Conservation (phyloP, 2,797 vertebrate genomes). For the Brotula barbata region DNA sequence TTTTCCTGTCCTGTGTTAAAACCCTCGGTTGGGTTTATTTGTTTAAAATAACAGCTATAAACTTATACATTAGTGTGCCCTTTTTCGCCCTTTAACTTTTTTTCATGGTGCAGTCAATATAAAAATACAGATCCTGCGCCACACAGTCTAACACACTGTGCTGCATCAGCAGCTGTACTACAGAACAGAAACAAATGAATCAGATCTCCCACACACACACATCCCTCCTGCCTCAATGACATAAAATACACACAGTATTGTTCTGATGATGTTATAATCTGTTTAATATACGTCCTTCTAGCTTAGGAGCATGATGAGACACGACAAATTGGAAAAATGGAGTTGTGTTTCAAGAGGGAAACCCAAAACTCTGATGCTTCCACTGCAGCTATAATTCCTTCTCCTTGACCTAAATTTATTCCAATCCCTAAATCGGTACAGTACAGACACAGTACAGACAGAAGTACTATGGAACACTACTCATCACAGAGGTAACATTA, state of each 20-base stretch:
- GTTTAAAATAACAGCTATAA: too few relatives aligned
- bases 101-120: neutral
- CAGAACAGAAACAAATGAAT: conserved; percentile 47
- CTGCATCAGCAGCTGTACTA: conserved; percentile 66
- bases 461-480: conserved; percentile 1
- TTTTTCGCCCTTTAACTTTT: too few relatives aligned
- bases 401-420: conserved; percentile 34
- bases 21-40: too few relatives aligned
- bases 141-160: conserved; percentile 18
- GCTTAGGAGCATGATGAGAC: conserved; percentile 1
- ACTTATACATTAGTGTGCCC: too few relatives aligned
- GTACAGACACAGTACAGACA: conserved; percentile 8
- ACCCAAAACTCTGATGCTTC: conserved; percentile 9
- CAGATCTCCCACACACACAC: conserved; percentile 33
- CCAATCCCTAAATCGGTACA: conserved; percentile 20
- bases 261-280: neutral
- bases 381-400: conserved; percentile 30
- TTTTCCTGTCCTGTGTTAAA: too few relatives aligned
- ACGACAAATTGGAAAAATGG: conserved; percentile 12
- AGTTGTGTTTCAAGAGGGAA: conserved; percentile 15
- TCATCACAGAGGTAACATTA: conserved; percentile 8
- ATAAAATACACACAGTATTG: neutral
- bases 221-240: neutral
- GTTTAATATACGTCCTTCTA: neutral
- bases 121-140: conserved; percentile 19